phyloP scores from a whole-genome alignment of 1,140 invertebrate genomes.

The Calephelis virginiensis region DNA sequence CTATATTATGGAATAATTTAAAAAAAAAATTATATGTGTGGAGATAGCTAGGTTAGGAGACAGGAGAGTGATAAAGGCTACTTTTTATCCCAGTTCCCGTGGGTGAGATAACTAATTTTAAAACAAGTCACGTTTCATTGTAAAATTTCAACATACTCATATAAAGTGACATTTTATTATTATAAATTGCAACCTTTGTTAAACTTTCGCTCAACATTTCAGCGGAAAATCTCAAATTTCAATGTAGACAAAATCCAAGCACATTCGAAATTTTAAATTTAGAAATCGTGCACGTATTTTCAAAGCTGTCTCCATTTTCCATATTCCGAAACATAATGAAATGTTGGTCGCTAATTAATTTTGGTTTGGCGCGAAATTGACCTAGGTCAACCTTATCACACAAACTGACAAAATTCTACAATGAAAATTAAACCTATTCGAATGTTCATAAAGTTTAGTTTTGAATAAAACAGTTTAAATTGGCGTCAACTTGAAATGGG shows the following conservation, averaged over 20 bases:
- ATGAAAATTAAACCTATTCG: conserved; percentile 16
- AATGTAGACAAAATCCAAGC: neutral
- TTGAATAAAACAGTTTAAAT: neutral
- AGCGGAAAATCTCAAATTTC: neutral
- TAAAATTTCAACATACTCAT: no score
- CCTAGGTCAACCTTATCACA: conserved; percentile 33
- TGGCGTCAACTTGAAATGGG: conserved; percentile 11
- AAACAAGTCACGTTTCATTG: no score
- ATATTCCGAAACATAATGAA: conserved; percentile 35
- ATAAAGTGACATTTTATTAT: neutral
- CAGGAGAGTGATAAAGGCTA: no score
- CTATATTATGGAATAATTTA: no score
- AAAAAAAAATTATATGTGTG: no score
- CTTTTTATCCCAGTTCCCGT: no score
- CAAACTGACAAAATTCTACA: conserved; percentile 16
- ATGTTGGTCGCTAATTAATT: conserved; percentile 52
- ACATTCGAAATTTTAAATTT: conserved; percentile 2
- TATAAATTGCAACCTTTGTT: neutral
- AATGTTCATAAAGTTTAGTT: neutral
- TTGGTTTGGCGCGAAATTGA: conserved; percentile 49
- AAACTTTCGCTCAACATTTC: neutral
- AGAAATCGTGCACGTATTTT: conserved; percentile 11
- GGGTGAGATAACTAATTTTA: no score
- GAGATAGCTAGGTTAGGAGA: no score
- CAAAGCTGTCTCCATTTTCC: neutral